Evolutionary conservation across 2,888 invertebrate genomes (phyloP), one percentile per base, ranked within the genome.

Genomic region (Clanis bilineata): DNA sequence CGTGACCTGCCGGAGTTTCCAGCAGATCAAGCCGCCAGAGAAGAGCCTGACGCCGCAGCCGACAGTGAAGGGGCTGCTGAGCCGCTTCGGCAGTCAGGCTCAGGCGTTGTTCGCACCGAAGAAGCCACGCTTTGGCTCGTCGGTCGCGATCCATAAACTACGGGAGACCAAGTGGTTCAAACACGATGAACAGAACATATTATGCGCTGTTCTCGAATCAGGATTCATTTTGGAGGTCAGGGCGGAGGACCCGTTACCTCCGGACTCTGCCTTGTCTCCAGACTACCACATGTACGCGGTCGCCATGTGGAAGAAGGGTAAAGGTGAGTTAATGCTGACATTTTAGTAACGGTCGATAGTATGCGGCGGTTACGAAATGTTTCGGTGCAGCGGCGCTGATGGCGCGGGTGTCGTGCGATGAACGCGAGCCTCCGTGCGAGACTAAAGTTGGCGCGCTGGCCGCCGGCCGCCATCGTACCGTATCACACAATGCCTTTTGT

Each of bases 91-190:
- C 75, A 93, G 93, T 72, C 93, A 93, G 82, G 93, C 93, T 64
- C 92, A 93, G 77, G 93, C 93, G 67, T 76, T 93, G 65, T 93
- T 90, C 80, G 93, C 90, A 74, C 90, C 89, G 58, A 93, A 93
- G 73, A 92, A 92, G 72, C 89, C 88, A 66, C 83, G 93, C 64
- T 93, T 94, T 81, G 94, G 93, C 64, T 95, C 94, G 64, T 94
- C 95, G 57, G 95, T 95, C 41, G 94, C 95, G 56, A 95, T 95
- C 64, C 95, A 95, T 80, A 95, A 95, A 77, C 88, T 95, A 69
- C 92, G 95, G 66, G 95, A 95, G 80, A 94, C 95, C 65, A 95
- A 95, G 92, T 96, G 96, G 96, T 95, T 95, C 80, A 93, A 93
- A 69, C 94, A 94, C 69, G 94, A 94, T 72, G 95, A 95, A 87